Evolutionary conservation across 1,140 invertebrate species (phyloP).

Genomic region (Drosophila pandora): DNA sequence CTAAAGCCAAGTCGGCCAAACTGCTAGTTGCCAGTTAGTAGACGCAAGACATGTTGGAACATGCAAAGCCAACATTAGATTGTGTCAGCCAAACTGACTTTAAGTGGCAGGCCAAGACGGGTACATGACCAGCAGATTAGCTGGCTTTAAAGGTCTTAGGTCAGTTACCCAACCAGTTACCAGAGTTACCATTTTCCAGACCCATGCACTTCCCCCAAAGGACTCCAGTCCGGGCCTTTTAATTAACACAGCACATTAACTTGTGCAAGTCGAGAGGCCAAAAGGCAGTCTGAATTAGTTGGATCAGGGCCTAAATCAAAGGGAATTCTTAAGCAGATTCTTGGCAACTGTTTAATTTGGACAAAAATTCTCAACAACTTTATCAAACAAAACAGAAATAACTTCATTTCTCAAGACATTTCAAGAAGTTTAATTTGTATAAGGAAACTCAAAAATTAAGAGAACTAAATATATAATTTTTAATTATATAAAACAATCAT

Average conservation of each 20-base stretch:
- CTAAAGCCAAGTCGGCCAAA: constrained; percentile 19
- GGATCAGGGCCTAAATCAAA: constrained; percentile 5
- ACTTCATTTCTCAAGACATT: background rate
- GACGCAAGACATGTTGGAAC: constrained; percentile 23
- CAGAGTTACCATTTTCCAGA: background rate
- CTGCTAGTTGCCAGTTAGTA: constrained; percentile 1
- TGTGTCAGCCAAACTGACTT: constrained; percentile 43
- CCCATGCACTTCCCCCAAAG: constrained; percentile 17
- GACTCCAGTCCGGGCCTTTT: constrained; percentile 11
- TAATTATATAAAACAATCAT: too few species aligned
- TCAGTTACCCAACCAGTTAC: constrained; percentile 7
- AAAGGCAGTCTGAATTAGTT: constrained; percentile 4
- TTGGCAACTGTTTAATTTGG: background rate
- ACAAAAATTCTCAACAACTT: background rate
- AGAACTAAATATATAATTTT: too few species aligned
- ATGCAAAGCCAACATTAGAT: constrained; percentile 57
- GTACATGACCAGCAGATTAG: constrained; percentile 42
- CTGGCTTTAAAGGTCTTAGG: constrained; percentile 28
- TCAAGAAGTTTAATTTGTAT: background rate
- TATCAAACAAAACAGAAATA: background rate
- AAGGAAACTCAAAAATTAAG: background rate
- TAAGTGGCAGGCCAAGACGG: constrained; percentile 40
- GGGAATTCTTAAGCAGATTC: constrained; percentile 15
- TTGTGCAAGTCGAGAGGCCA: background rate
- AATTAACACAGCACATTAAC: constrained; percentile 32